Evolutionary conservation across 2,888 invertebrate species (phyloP).

Genomic region (Diadromus collaris): DNA sequence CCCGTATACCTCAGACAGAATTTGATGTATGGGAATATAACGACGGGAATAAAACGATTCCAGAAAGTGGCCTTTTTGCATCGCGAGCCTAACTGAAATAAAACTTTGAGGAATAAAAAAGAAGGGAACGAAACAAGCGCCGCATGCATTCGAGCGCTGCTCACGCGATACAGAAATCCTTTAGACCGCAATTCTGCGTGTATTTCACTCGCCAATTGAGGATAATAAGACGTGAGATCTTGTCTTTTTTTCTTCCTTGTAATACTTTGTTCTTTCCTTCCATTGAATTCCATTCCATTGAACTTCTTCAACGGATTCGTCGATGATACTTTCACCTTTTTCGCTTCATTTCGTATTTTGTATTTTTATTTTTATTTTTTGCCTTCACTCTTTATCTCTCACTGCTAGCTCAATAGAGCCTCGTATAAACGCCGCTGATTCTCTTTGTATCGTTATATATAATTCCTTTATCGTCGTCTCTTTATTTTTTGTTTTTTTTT

Average conservation of each 20-base stretch:
- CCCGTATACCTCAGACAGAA: neutral
- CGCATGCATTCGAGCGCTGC: slow-evolving; percentile 14
- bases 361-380: slow-evolving; percentile 9
- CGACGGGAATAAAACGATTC: neutral
- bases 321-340: slow-evolving; percentile 3
- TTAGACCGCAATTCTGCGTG: slow-evolving; percentile 2
- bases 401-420: slow-evolving; percentile 37
- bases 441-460: slow-evolving; percentile 26
- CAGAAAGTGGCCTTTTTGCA: slow-evolving; percentile 7
- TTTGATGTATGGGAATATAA: slow-evolving; percentile 19
- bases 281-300: slow-evolving; percentile 6
- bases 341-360: neutral
- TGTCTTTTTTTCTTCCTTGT: neutral
- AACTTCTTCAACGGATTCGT: slow-evolving; percentile 7
- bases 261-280: slow-evolving; percentile 9
- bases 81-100: neutral
- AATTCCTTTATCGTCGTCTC: slow-evolving; percentile 16
- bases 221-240: slow-evolving; percentile 14
- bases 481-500: slow-evolving; percentile 6
- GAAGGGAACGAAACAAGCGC: neutral
- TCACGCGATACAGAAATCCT: slow-evolving; percentile 40
- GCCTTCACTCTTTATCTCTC: neutral
- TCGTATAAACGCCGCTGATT: slow-evolving; percentile 39
- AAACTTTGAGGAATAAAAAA: neutral
- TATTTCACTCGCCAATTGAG: slow-evolving; percentile 31